Percentiles rank a stretch among this genome's conserved stretches.
These are phyloP conservation scores for Megalopta genalis DNA, from an alignment of 1,140 invertebrate species.

Conservation along the genomic window DNA sequence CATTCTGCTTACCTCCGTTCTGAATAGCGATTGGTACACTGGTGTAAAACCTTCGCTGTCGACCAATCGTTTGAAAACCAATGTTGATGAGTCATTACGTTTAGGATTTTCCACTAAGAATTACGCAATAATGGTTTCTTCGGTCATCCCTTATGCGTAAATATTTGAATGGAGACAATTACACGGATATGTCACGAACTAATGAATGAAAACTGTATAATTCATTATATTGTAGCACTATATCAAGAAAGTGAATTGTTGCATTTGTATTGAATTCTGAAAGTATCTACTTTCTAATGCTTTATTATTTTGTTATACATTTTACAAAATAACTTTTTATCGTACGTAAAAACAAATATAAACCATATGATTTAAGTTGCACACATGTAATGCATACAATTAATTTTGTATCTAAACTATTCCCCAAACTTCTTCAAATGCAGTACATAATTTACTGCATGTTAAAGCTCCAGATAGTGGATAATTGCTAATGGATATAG, in stretches of 20 bases:
- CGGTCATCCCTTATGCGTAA: background rate
- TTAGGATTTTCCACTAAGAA: conserved; percentile 24
- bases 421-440: conserved; percentile 98
- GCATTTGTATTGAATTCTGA: background rate
- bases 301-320: background rate
- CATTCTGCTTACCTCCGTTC: conserved; percentile 19
- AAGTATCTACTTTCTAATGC: background rate
- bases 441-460: conserved; percentile 97
- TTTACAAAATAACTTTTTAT: background rate
- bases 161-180: background rate
- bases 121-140: conserved; percentile 15
- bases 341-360: conserved; percentile 14
- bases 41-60: background rate
- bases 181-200: background rate
- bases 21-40: conserved; percentile 46
- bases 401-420: conserved; percentile 82
- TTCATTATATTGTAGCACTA: background rate
- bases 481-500: conserved; percentile 96
- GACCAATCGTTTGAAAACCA: conserved; percentile 50
- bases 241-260: background rate
- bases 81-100: conserved; percentile 66
- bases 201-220: background rate
- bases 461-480: conserved; percentile 97
- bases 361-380: background rate
- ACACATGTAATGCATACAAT: background rate